Conservation (phyloP, 2,113 vertebrate species). For the Elanus axillaris region DNA sequence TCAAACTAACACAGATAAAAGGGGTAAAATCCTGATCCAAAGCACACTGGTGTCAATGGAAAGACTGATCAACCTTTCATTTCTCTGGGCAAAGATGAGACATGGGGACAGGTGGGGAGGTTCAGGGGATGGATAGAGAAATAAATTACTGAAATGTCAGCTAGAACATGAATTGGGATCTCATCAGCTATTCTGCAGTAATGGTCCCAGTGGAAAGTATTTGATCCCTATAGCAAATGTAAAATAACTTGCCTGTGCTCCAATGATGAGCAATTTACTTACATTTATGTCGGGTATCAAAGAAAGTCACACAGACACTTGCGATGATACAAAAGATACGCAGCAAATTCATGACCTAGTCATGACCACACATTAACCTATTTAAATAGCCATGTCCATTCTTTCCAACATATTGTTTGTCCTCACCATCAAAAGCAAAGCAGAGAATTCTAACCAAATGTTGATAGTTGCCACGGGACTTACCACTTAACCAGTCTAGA, state of each 20-base stretch:
- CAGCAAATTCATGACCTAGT: background rate
- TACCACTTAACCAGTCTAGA: fast-evolving
- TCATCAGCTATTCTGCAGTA: background rate
- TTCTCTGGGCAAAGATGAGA: background rate
- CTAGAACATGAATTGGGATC: background rate
- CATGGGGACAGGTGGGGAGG: background rate
- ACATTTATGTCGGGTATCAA: background rate
- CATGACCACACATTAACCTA: background rate
- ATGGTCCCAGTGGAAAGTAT: background rate
- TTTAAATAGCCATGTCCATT: background rate
- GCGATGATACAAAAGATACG: background rate
- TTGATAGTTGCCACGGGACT: background rate
- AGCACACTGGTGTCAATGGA: background rate
- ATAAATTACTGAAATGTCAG: background rate
- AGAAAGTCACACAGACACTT: background rate
- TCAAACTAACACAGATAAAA: background rate
- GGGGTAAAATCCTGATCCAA: background rate
- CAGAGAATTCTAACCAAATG: background rate
- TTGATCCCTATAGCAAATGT: background rate
- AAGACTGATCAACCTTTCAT: background rate
- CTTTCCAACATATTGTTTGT: background rate
- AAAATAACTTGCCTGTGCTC: background rate
- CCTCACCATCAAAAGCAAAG: background rate
- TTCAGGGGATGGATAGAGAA: background rate
- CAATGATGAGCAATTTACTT: background rate